Evolutionary conservation across 2,113 vertebrate genomes (phyloP).

Genomic region (Chaetorhynchus papuensis): DNA sequence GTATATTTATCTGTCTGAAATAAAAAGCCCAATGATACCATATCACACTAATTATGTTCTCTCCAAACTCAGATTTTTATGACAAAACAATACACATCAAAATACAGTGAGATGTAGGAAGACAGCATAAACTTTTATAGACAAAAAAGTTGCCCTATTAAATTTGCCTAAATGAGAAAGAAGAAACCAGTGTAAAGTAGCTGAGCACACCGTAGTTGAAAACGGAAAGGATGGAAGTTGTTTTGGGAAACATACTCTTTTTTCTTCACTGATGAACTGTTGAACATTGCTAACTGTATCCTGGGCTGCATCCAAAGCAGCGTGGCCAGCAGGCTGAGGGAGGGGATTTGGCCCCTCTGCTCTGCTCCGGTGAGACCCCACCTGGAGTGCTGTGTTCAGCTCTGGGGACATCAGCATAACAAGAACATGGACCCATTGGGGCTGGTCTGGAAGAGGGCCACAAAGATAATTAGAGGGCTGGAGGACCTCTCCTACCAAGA

Average conservation of each 20-base stretch:
- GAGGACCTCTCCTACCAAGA: not conserved
- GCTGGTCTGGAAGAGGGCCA: not conserved
- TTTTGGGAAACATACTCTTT: not conserved
- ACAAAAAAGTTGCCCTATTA: not conserved
- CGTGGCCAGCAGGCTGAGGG: not conserved
- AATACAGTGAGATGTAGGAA: not conserved
- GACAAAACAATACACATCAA: not conserved
- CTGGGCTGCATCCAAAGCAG: not conserved
- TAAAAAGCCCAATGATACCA: not conserved
- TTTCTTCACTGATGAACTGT: not conserved
- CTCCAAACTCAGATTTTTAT: not conserved
- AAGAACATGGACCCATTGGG: not conserved
- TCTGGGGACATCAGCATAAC: not conserved
- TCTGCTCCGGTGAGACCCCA: not conserved
- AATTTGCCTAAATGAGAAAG: not conserved
- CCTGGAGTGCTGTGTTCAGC: not conserved
- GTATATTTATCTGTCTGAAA: not conserved
- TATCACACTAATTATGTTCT: not conserved
- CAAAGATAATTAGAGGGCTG: not conserved
- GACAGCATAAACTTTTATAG: not conserved
- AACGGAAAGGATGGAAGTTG: not conserved
- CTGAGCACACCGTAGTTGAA: not conserved
- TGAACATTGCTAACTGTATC: not conserved
- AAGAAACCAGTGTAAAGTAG: not conserved
- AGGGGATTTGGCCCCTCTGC: not conserved